These are phyloP conservation scores for Cydia amplana DNA, from an alignment of 1,140 invertebrate genomes.

Conservation along the genomic window DNA sequence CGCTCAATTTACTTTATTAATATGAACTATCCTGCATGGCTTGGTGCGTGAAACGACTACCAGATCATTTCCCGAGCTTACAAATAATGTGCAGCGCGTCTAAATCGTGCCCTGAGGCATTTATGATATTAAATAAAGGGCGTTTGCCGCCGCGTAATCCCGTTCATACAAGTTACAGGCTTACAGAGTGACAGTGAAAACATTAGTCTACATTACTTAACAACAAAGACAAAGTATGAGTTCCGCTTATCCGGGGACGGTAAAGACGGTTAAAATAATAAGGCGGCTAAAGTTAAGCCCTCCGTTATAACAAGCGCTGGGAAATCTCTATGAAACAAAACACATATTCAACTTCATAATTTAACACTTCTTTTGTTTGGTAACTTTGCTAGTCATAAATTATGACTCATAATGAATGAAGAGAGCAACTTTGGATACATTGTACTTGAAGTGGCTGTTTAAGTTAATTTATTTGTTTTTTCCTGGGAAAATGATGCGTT, in stretches of 20 bases:
- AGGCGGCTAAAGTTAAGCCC: constrained; percentile 34
- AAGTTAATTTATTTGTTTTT: constrained; percentile 69
- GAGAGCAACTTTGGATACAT: constrained; percentile 54
- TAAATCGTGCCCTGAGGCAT: constrained; percentile 37
- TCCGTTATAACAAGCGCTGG: constrained; percentile 26
- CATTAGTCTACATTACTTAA: constrained; percentile 45
- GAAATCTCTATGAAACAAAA: constrained; percentile 37
- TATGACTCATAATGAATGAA: constrained; percentile 64
- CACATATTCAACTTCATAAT: constrained; percentile 45
- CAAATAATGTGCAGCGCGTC: constrained; percentile 27
- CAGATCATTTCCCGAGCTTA: constrained; percentile 30
- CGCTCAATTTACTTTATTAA: constrained; percentile 3
- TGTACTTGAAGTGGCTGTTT: constrained; percentile 52
- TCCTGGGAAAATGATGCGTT: constrained; percentile 51
- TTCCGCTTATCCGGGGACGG: not conserved
- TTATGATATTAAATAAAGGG: constrained; percentile 40
- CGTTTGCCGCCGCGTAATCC: constrained; percentile 38
- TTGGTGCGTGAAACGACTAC: constrained; percentile 22
- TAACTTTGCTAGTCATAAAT: no score
- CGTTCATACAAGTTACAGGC: constrained; percentile 34
- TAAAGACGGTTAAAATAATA: constrained; percentile 30
- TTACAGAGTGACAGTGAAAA: constrained; percentile 36
- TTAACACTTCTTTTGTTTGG: constrained; percentile 56
- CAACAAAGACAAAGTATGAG: constrained; percentile 41
- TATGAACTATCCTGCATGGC: not conserved